Conservation (phyloP, 2,888 invertebrate species). For the Flexamia atlantica region DNA sequence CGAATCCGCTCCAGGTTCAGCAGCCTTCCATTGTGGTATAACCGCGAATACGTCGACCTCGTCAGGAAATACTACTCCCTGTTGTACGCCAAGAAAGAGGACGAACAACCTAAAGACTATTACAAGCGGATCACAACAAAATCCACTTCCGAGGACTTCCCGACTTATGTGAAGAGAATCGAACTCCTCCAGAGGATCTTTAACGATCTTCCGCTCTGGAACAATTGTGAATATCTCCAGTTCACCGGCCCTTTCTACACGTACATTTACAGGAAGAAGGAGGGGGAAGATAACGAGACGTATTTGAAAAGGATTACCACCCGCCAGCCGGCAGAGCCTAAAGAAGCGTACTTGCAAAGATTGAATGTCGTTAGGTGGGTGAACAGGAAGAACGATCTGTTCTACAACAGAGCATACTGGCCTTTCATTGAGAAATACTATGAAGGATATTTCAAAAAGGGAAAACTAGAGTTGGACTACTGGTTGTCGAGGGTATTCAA, state of each 20-base stretch:
- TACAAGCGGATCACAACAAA: slow-evolving; percentile 23
- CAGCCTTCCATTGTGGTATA: slow-evolving; percentile 6
- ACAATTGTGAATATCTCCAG: not conserved
- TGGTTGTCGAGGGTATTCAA: not conserved
- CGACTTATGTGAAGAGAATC: not conserved
- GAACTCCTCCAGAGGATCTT: not conserved
- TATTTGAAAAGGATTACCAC: slow-evolving; percentile 31
- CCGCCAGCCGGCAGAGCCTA: not conserved
- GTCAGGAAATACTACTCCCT: slow-evolving; percentile 16
- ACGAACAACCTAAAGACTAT: not conserved
- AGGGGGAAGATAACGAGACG: not conserved
- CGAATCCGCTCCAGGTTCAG: not conserved
- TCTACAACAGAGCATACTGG: slow-evolving; percentile 6
- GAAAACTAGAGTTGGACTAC: not conserved
- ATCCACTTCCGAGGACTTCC: not conserved
- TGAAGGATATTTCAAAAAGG: slow-evolving; percentile 6
- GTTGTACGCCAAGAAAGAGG: slow-evolving; percentile 9
- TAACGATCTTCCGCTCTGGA: slow-evolving; percentile 2
- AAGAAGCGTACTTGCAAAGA: not conserved
- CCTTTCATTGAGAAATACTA: slow-evolving; percentile 10
- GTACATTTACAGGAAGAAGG: not conserved
- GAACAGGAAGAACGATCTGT: not conserved
- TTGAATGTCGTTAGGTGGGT: not conserved
- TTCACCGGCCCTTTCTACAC: slow-evolving; percentile 18
- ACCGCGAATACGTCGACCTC: not conserved